Evolutionary conservation across 2,797 vertebrate genomes (phyloP).

Genomic region (Enteromius argenteus): DNA sequence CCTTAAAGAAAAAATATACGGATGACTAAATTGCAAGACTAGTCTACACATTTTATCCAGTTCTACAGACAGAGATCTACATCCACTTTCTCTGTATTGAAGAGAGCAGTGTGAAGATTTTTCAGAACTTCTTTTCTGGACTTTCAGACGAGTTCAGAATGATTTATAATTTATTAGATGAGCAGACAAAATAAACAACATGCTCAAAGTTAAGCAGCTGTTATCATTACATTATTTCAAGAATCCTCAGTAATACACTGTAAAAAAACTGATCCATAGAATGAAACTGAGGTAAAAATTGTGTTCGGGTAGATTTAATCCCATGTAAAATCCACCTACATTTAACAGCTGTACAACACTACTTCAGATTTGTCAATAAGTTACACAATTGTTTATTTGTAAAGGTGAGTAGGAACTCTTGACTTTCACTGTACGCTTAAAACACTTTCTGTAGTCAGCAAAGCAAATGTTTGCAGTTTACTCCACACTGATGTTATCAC

Average conservation of each 20-base stretch:
- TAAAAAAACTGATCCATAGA: background rate
- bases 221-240: background rate
- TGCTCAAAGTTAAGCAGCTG: background rate
- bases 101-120: background rate
- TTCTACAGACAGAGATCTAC: background rate
- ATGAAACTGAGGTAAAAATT: background rate
- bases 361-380: background rate
- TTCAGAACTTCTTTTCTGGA: background rate
- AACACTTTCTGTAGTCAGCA: background rate
- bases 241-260: too few relatives aligned
- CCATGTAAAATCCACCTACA: background rate
- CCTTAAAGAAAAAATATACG: too few relatives aligned
- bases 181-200: background rate
- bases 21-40: too few relatives aligned
- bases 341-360: background rate
- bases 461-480: background rate
- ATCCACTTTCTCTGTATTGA: background rate
- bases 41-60: too few relatives aligned
- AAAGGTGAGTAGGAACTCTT: background rate
- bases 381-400: background rate
- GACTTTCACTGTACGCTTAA: background rate
- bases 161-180: background rate
- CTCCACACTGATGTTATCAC: background rate
- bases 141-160: background rate
- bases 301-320: background rate